phyloP scores from a whole-genome alignment of 2,113 vertebrate genomes.

The Clupea harengus region DNA sequence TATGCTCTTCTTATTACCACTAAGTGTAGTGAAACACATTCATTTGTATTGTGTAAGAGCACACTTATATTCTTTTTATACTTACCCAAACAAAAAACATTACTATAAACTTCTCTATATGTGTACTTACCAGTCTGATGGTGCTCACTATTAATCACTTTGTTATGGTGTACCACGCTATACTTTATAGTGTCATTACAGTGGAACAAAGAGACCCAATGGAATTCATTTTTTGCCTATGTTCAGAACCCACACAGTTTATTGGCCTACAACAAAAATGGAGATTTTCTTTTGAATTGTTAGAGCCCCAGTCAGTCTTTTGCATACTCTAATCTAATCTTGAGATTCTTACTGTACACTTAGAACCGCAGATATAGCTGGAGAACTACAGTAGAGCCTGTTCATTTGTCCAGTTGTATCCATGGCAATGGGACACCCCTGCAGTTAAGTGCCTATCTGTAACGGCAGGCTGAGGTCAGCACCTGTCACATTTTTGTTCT shows the following conservation, averaged over 20 bases:
- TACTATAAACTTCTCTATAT: background rate
- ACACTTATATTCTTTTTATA: background rate
- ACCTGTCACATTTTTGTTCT: conserved; percentile 13
- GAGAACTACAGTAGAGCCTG: background rate
- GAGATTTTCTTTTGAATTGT: no score
- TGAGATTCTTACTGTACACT: background rate
- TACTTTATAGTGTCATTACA: no score
- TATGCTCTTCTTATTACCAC: background rate
- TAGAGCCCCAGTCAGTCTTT: no score
- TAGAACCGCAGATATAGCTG: background rate
- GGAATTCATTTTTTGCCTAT: no score
- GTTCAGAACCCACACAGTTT: no score
- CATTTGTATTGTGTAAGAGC: no score
- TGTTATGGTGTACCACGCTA: background rate
- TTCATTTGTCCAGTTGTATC: background rate
- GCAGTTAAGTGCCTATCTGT: background rate
- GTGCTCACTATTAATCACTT: background rate
- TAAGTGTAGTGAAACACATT: background rate
- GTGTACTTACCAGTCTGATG: background rate
- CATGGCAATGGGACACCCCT: background rate
- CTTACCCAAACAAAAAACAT: background rate
- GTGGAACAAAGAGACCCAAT: no score
- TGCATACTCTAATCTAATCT: background rate
- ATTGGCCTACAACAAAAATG: no score
- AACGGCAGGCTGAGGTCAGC: background rate